These are phyloP conservation scores for Branchinecta lynchi DNA, from an alignment of 1,140 invertebrate species.

Conservation along the genomic window DNA sequence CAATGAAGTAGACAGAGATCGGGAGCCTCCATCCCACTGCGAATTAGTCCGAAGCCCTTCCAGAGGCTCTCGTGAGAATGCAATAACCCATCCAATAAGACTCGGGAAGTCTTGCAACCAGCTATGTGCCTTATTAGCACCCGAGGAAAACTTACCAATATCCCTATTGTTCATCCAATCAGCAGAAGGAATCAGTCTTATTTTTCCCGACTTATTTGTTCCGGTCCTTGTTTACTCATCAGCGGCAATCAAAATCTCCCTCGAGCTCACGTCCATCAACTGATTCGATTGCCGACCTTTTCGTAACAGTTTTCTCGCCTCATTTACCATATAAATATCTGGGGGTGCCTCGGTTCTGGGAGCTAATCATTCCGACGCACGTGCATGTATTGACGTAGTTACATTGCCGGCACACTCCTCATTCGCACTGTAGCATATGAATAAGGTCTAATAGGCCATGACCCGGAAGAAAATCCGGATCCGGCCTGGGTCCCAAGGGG, in stretches of 20 bases:
- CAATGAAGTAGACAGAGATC: too few species aligned
- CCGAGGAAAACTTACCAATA: too few species aligned
- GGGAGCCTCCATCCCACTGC: too few species aligned
- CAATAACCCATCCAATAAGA: too few species aligned
- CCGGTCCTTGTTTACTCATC: constrained; percentile 7
- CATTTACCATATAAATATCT: neutral
- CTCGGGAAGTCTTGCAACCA: too few species aligned
- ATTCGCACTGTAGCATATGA: constrained; percentile 1
- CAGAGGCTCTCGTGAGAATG: too few species aligned
- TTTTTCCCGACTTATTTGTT: neutral
- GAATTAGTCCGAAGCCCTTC: too few species aligned
- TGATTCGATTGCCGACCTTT: neutral
- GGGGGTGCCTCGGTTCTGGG: neutral
- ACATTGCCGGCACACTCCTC: neutral
- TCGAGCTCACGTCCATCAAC: neutral
- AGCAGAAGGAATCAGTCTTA: neutral
- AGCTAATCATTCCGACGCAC: neutral
- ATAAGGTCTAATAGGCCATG: neutral
- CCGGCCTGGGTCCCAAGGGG: neutral
- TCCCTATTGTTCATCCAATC: too few species aligned
- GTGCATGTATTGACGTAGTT: neutral
- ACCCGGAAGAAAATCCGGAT: neutral
- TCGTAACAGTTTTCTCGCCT: constrained; percentile 2
- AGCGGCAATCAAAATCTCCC: neutral
- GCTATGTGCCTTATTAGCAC: too few species aligned